Percentiles rank a stretch among this genome's conserved stretches.
These are phyloP conservation scores for Meloidogyne floridensis DNA, from an alignment of 1,140 invertebrate genomes.

Conservation along the genomic window DNA sequence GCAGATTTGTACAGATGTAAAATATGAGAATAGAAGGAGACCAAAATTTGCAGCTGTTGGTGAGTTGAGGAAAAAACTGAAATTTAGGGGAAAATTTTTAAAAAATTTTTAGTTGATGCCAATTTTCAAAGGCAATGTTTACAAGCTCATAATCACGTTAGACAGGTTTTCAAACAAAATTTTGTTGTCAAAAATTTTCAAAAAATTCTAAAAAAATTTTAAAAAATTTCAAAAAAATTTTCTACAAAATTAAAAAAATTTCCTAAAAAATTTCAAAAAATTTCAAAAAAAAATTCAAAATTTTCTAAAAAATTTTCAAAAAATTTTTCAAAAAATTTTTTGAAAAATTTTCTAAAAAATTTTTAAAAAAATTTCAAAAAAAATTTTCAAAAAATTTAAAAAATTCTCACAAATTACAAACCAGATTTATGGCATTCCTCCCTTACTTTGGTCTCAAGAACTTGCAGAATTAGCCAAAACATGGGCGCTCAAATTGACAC, in stretches of 20 bases:
- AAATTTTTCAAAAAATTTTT: no score
- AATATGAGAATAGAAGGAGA: conserved; percentile 63
- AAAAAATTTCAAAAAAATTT: no score
- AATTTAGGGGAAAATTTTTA: not conserved
- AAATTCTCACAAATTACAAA: not conserved
- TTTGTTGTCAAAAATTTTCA: no score
- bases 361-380: not conserved
- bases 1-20: conserved; percentile 65
- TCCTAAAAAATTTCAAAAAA: no score
- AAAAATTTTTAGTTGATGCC: conserved; percentile 50
- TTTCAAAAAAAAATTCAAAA: conserved; percentile 3
- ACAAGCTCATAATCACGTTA: conserved; percentile 63
- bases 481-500: conserved; percentile 63
- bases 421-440: conserved; percentile 29
- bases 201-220: no score
- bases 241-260: no score
- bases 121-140: conserved; percentile 64
- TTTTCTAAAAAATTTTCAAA: no score
- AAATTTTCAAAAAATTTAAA: no score
- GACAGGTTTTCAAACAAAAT: conserved; percentile 25
- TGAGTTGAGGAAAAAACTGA: conserved; percentile 34
- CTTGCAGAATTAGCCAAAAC: conserved; percentile 63
- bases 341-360: not conserved
- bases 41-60: conserved; percentile 63
- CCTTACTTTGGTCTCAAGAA: conserved; percentile 55